phyloP scores from a whole-genome alignment of 2,888 invertebrate species.

The Sinopyrophorus schimmeli region DNA sequence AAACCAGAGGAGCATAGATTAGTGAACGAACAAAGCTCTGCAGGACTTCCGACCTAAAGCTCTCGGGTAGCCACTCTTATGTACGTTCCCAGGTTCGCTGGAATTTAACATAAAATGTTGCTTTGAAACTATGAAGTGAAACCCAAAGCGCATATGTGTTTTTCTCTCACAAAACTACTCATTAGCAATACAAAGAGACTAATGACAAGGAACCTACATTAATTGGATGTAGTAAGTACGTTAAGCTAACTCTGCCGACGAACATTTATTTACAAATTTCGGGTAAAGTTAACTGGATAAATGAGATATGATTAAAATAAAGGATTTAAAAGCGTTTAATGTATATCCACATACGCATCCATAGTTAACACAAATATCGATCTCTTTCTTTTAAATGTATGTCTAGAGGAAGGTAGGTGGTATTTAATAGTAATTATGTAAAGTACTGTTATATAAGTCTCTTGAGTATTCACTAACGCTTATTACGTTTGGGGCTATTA shows the following conservation, averaged over 20 bases:
- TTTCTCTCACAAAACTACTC: slow-evolving; percentile 36
- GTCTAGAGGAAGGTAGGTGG: too few relatives aligned
- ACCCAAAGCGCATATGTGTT: slow-evolving; percentile 27
- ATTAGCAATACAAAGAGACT: slow-evolving; percentile 46
- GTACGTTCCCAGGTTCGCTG: slow-evolving; percentile 13
- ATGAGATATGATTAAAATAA: slow-evolving; percentile 6
- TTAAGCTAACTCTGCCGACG: slow-evolving; percentile 21
- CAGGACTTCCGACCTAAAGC: slow-evolving; percentile 42
- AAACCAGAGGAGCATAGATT: slow-evolving; percentile 39
- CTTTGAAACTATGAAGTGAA: slow-evolving; percentile 15
- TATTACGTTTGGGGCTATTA: too few relatives aligned
- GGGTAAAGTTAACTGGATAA: background rate
- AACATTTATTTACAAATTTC: slow-evolving; percentile 8
- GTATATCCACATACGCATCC: too few relatives aligned
- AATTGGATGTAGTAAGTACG: slow-evolving; percentile 44
- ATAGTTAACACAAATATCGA: too few relatives aligned
- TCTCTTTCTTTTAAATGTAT: too few relatives aligned
- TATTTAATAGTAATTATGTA: slow-evolving; percentile 7
- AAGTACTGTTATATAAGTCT: slow-evolving; percentile 9
- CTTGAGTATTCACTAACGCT: slow-evolving; percentile 3
- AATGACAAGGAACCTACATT: slow-evolving; percentile 43
- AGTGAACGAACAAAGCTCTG: slow-evolving; percentile 40
- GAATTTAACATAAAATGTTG: slow-evolving; percentile 8
- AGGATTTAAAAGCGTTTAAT: slow-evolving; percentile 1
- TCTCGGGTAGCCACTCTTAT: slow-evolving; percentile 22